Percentiles rank a stretch among this genome's conserved stretches.
Conservation (phyloP, 2,113 vertebrate species). For the Pelecanoides urinatrix region DNA sequence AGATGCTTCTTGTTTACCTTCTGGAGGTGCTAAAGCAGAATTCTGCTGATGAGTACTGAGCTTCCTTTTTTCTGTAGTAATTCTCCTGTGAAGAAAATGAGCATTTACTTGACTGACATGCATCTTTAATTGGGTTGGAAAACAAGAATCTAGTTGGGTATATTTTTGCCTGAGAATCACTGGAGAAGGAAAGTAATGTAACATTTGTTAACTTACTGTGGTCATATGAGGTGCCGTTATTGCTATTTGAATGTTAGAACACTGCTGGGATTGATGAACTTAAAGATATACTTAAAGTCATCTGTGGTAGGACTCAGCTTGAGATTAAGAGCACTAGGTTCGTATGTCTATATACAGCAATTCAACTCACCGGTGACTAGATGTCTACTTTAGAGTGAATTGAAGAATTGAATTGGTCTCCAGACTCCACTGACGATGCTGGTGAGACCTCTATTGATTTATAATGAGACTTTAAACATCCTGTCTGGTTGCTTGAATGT, state of each 20-base stretch:
- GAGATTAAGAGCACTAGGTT: neutral
- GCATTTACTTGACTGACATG: neutral
- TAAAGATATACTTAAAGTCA: neutral
- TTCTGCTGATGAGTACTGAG: neutral
- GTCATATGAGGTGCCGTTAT: accelerated
- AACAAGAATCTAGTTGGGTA: neutral
- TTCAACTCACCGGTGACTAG: neutral
- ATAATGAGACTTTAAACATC: neutral
- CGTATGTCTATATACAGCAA: neutral
- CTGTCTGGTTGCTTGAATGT: neutral
- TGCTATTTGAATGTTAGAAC: neutral
- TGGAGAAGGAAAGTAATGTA: neutral
- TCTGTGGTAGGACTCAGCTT: neutral
- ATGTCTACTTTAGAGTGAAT: neutral
- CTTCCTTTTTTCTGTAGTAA: neutral
- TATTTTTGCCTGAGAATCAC: neutral
- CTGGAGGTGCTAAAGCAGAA: neutral
- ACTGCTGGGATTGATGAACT: neutral
- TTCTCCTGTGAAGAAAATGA: neutral
- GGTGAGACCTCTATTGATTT: neutral
- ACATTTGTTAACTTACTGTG: neutral
- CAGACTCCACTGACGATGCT: neutral
- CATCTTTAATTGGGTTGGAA: neutral
- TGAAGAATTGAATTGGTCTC: neutral
- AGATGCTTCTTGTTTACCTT: neutral